A percentile compares a stretch with the other conserved stretches of the same genome.
phyloP scores from a whole-genome alignment of 2,888 invertebrate genomes.

The Yponomeuta malinellus region DNA sequence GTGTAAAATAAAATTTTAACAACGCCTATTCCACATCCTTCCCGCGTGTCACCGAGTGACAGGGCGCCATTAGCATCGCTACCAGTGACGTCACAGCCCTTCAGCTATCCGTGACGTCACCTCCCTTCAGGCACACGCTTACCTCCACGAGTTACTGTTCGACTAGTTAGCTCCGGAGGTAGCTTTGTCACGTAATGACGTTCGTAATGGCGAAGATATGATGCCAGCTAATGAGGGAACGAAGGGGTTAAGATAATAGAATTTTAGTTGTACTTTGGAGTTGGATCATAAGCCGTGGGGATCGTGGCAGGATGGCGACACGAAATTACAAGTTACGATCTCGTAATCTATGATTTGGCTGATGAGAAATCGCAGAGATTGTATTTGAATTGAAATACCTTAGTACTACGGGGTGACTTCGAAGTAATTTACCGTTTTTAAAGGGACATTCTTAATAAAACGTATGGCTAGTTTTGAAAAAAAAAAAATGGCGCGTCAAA shows the following conservation, averaged over 20 bases:
- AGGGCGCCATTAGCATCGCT: conserved; percentile 62
- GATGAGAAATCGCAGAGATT: no score
- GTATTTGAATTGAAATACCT: no score
- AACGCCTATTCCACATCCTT: neutral
- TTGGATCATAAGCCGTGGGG: no score
- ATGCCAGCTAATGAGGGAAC: neutral
- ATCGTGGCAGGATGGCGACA: no score
- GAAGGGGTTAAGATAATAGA: neutral
- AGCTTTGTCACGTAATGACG: neutral
- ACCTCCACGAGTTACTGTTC: neutral
- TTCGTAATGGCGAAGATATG: conserved; percentile 1
- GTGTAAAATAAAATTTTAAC: neutral
- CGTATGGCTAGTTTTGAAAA: no score
- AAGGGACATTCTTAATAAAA: no score
- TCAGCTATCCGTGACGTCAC: conserved; percentile 2
- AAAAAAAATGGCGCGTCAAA: no score
- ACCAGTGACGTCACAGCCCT: conserved; percentile 12
- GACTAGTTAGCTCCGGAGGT: neutral
- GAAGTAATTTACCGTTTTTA: no score
- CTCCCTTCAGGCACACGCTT: neutral
- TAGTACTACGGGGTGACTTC: no score
- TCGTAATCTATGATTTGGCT: no score
- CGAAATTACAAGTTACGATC: no score
- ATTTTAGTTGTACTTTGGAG: neutral
- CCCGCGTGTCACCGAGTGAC: conserved; percentile 39